These are phyloP conservation scores for Metalampra italica DNA, from an alignment of 2,888 invertebrate genomes.

Conservation along the genomic window DNA sequence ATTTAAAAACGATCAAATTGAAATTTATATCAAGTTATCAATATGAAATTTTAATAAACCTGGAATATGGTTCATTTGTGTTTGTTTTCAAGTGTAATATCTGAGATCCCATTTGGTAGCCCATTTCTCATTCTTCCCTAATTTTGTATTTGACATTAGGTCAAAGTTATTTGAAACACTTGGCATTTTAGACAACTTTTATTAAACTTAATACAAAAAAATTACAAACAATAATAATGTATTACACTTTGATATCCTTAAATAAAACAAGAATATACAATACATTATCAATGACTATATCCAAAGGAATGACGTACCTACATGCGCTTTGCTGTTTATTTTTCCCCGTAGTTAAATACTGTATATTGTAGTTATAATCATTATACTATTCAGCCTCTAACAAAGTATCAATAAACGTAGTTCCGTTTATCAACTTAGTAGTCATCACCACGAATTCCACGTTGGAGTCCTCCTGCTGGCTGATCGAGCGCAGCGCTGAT, in stretches of 20 bases:
- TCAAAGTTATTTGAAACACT: no score
- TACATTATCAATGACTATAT: neutral
- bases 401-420: slow-evolving; percentile 88
- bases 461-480: slow-evolving; percentile 87
- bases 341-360: no score
- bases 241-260: neutral
- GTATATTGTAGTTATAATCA: no score
- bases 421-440: slow-evolving; percentile 95
- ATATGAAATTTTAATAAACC: slow-evolving; percentile 74
- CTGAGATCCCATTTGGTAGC: no score
- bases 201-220: neutral
- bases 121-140: no score
- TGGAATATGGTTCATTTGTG: slow-evolving; percentile 38
- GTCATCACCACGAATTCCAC: slow-evolving; percentile 95
- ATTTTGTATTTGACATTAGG: no score
- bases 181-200: no score
- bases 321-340: slow-evolving; percentile 1
- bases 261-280: neutral
- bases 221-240: neutral
- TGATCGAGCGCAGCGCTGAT: slow-evolving; percentile 85
- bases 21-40: slow-evolving; percentile 72
- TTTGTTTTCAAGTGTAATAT: slow-evolving; percentile 42
- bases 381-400: slow-evolving; percentile 74
- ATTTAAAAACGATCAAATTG: slow-evolving; percentile 74
- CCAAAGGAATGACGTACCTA: neutral